Percentiles rank a stretch among this genome's conserved stretches.
Conservation (phyloP, 1,140 invertebrate genomes). For the Ruditapes philippinarum region DNA sequence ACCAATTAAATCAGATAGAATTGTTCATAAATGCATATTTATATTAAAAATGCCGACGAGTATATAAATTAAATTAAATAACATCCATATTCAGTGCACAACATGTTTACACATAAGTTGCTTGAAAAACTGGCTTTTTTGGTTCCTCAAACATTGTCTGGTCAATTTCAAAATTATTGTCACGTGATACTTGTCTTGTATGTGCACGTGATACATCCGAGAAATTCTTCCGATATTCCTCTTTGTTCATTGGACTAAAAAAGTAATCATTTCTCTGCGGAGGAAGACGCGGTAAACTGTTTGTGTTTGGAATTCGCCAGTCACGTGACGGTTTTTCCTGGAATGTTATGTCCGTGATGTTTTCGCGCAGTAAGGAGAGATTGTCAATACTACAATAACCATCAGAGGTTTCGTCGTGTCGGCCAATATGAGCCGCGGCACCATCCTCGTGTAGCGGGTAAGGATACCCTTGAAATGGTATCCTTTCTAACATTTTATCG, state of each 20-base stretch:
- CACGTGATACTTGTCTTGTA: conserved; percentile 22
- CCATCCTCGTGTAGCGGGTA: conserved; percentile 20
- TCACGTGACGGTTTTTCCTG: conserved; percentile 46
- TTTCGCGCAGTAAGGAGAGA: conserved; percentile 49
- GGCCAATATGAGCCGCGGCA: not conserved
- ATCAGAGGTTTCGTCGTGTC: conserved; percentile 56
- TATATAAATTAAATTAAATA: too few relatives aligned
- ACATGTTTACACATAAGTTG: conserved; percentile 55
- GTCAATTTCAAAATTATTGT: not conserved
- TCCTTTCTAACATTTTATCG: conserved; percentile 44
- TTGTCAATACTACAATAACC: conserved; percentile 66
- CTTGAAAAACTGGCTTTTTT: conserved; percentile 52
- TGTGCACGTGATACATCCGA: not conserved
- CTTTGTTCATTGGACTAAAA: conserved; percentile 38
- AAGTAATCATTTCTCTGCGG: conserved; percentile 46
- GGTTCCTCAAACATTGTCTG: conserved; percentile 4
- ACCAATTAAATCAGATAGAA: too few relatives aligned
- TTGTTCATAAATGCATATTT: too few relatives aligned
- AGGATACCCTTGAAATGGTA: conserved; percentile 9
- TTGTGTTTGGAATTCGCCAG: conserved; percentile 23
- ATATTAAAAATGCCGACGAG: too few relatives aligned
- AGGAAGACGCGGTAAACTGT: conserved; percentile 40
- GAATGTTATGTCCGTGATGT: conserved; percentile 17
- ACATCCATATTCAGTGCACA: too few relatives aligned
- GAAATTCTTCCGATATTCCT: conserved; percentile 28